A percentile compares a stretch with the other conserved stretches of the same genome.
These are phyloP conservation scores for Microctenopoma steveboyesi DNA, from an alignment of 2,797 vertebrate species.

Conservation along the genomic window DNA sequence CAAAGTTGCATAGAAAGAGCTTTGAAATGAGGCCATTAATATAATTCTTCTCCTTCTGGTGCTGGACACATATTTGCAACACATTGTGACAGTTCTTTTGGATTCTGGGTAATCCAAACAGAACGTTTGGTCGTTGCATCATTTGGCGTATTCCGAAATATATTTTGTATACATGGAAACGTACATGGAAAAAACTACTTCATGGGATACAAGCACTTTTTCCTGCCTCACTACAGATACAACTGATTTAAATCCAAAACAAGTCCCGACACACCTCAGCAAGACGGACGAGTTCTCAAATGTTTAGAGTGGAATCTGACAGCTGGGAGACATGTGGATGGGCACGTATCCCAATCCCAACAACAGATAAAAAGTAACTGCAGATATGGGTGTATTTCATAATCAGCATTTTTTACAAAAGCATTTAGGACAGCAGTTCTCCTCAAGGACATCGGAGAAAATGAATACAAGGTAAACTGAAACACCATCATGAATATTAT, in stretches of 20 bases:
- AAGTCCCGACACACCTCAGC: conserved; percentile 59
- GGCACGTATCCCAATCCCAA: conserved; percentile 32
- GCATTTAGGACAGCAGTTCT: conserved; percentile 28
- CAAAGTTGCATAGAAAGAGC: conserved; percentile 55
- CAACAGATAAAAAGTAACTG: conserved; percentile 38
- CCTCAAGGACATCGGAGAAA: conserved; percentile 49
- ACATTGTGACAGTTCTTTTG: not conserved
- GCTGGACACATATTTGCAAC: conserved; percentile 30
- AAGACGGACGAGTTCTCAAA: conserved; percentile 67
- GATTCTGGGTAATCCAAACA: conserved; percentile 15
- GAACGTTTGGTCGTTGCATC: not conserved
- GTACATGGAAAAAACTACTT: not conserved
- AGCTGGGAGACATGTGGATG: conserved; percentile 10
- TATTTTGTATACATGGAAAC: conserved; percentile 18
- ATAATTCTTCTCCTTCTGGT: conserved; percentile 22
- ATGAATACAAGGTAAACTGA: conserved; percentile 55
- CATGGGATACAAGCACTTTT: not conserved
- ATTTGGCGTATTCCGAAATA: not conserved
- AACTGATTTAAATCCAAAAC: conserved; percentile 45
- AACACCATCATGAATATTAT: conserved; percentile 50
- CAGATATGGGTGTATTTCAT: conserved; percentile 44
- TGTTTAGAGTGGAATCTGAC: conserved; percentile 54
- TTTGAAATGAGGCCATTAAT: conserved; percentile 65
- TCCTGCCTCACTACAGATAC: conserved; percentile 43
- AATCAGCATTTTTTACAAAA: conserved; percentile 61